A percentile compares a stretch with the other conserved stretches of the same genome.
Conservation (phyloP, 2,113 vertebrate species). For the Megaleporinus macrocephalus region DNA sequence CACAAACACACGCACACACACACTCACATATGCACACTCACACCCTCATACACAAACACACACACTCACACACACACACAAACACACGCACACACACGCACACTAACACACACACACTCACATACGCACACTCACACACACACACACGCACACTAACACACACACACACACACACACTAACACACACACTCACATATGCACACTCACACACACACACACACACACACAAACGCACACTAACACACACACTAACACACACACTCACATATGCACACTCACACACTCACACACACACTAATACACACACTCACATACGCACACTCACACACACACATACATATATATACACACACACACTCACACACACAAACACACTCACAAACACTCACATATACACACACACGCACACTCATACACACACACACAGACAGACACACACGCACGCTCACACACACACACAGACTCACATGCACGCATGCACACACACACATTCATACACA, state of each 20-base stretch:
- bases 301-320: slow-evolving; percentile 19
- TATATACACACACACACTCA: slow-evolving; percentile 24
- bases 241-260: too few relatives aligned
- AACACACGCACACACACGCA: too few relatives aligned
- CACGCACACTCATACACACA: too few relatives aligned
- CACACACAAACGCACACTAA: slow-evolving; percentile 14
- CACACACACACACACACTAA: slow-evolving; percentile 22
- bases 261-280: slow-evolving; percentile 14
- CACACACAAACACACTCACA: slow-evolving; percentile 15
- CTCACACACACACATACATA: slow-evolving; percentile 19
- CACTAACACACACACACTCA: slow-evolving; percentile 24
- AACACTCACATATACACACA: too few relatives aligned
- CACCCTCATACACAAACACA: too few relatives aligned
- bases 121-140: slow-evolving; percentile 11
- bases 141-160: slow-evolving; percentile 22
- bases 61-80: slow-evolving; percentile 21
- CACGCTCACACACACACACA: slow-evolving; percentile 18
- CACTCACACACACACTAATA: slow-evolving; percentile 15
- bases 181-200: slow-evolving; percentile 16
- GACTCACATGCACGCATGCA: too few relatives aligned
- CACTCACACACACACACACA: slow-evolving; percentile 22
- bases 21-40: slow-evolving; percentile 16
- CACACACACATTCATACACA: slow-evolving; percentile 22
- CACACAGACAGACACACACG: slow-evolving; percentile 23
- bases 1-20: slow-evolving; percentile 14